A percentile compares a stretch with the other conserved stretches of the same genome.
Conservation (phyloP, 2,888 invertebrate genomes). For the Trichogramma evanescens region DNA sequence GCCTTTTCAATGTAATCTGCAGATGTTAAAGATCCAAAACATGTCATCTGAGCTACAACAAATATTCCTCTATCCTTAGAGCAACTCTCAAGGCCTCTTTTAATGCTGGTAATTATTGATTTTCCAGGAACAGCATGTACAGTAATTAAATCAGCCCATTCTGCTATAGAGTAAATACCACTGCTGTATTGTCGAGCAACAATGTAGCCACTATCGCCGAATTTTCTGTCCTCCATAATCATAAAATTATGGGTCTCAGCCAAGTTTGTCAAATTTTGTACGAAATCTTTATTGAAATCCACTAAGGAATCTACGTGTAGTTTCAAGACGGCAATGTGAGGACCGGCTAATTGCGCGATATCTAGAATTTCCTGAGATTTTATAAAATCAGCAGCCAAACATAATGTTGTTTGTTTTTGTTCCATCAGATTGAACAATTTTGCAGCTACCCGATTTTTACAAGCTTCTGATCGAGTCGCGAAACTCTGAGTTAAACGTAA, state of each 20-base stretch:
- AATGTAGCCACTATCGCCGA: conserved; percentile 93
- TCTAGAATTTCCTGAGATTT: conserved; percentile 63
- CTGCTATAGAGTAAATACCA: conserved; percentile 67
- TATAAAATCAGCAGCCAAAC: conserved; percentile 82
- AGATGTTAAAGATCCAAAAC: conserved; percentile 58
- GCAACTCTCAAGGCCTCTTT: conserved; percentile 38
- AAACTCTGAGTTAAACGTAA: conserved; percentile 39
- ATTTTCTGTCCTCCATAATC: conserved; percentile 93
- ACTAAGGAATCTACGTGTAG: conserved; percentile 83
- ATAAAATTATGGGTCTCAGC: conserved; percentile 79
- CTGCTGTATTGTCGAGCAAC: conserved; percentile 73
- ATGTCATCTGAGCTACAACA: conserved; percentile 83
- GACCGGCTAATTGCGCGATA: conserved; percentile 69
- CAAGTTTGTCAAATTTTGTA: conserved; percentile 57
- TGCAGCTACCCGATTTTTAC: conserved; percentile 58
- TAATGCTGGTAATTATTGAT: conserved; percentile 54
- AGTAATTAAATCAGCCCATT: conserved; percentile 91
- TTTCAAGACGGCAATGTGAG: conserved; percentile 81
- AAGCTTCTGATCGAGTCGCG: conserved; percentile 54
- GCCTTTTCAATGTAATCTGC: conserved; percentile 62
- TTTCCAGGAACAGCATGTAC: conserved; percentile 83
- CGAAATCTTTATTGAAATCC: conserved; percentile 66
- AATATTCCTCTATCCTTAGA: conserved; percentile 62
- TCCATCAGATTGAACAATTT: conserved; percentile 73
- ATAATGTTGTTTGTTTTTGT: conserved; percentile 79